Percentiles rank a stretch among this genome's conserved stretches.
Evolutionary conservation across 2,888 invertebrate species (phyloP).

Genomic region (Caenorhabditis japonica): DNA sequence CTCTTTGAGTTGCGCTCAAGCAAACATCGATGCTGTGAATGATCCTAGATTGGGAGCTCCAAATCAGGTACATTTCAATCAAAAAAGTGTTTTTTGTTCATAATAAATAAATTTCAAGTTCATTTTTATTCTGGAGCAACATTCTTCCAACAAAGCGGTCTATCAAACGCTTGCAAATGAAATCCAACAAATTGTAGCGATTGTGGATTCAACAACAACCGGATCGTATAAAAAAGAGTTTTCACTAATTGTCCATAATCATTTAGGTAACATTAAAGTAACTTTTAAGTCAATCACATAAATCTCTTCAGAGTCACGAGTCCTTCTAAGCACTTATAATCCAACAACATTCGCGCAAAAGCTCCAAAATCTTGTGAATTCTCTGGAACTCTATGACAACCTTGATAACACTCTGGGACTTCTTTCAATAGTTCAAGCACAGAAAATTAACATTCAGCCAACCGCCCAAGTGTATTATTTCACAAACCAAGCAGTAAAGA

Average conservation of each 20-base stretch:
- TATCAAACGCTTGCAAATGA: constrained; percentile 25
- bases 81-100: neutral
- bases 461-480: constrained; percentile 51
- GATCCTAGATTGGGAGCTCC: constrained; percentile 27
- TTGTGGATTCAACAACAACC: constrained; percentile 8
- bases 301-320: constrained; percentile 38
- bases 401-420: constrained; percentile 37
- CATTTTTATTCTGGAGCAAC: constrained; percentile 41
- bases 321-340: constrained; percentile 31
- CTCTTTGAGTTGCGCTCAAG: constrained; percentile 5
- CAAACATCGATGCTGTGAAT: constrained; percentile 23
- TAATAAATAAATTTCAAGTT: constrained; percentile 11
- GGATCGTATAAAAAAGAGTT: constrained; percentile 24
- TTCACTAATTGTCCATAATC: constrained; percentile 34
- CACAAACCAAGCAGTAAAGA: constrained; percentile 45
- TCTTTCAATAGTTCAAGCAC: constrained; percentile 43
- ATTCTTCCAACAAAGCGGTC: constrained; percentile 14
- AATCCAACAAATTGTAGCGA: constrained; percentile 15
- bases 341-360: constrained; percentile 9
- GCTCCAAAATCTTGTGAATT: constrained; percentile 9
- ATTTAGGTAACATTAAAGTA: neutral
- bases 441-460: constrained; percentile 42
- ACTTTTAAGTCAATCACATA: too few species aligned
- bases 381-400: constrained; percentile 1
- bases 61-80: constrained; percentile 17